Evolutionary conservation across 2,113 vertebrate genomes (phyloP).

Genomic region (Tachysurus vachellii): DNA sequence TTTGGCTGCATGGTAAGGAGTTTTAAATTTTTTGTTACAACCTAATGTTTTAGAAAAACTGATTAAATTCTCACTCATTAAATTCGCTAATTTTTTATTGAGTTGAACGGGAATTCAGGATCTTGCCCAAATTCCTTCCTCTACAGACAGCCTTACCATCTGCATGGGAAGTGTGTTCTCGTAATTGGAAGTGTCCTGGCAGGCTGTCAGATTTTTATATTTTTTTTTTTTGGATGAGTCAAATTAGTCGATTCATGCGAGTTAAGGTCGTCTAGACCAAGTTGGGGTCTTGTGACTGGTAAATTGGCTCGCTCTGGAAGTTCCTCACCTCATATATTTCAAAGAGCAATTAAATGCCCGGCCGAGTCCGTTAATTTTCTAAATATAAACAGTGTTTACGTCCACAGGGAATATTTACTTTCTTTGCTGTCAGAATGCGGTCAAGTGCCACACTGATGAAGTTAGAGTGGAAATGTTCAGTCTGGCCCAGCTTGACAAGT

Average conservation of each 20-base stretch:
- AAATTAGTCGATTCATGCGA: slow-evolving; percentile 50
- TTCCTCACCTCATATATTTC: slow-evolving; percentile 20
- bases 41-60: neutral
- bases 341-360: slow-evolving; percentile 2
- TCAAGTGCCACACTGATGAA: neutral
- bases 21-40: neutral
- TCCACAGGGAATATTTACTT: slow-evolving; percentile 1
- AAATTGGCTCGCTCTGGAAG: slow-evolving; percentile 44
- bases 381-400: slow-evolving; percentile 22
- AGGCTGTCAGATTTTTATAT: slow-evolving; percentile 42
- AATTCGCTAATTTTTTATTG: neutral
- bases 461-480: neutral
- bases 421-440: slow-evolving; percentile 32
- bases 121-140: slow-evolving; percentile 23
- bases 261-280: slow-evolving; percentile 15
- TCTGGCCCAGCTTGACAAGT: neutral
- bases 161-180: slow-evolving; percentile 35
- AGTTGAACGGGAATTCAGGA: neutral
- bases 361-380: neutral
- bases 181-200: slow-evolving; percentile 50
- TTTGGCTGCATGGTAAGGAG: neutral
- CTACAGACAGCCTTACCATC: slow-evolving; percentile 27
- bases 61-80: neutral
- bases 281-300: slow-evolving; percentile 26
- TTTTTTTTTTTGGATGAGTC: slow-evolving; percentile 5